Percentiles rank a stretch among this genome's conserved stretches.
Evolutionary conservation across 2,113 vertebrate genomes (phyloP).

Genomic region (Dasyornis broadbenti): DNA sequence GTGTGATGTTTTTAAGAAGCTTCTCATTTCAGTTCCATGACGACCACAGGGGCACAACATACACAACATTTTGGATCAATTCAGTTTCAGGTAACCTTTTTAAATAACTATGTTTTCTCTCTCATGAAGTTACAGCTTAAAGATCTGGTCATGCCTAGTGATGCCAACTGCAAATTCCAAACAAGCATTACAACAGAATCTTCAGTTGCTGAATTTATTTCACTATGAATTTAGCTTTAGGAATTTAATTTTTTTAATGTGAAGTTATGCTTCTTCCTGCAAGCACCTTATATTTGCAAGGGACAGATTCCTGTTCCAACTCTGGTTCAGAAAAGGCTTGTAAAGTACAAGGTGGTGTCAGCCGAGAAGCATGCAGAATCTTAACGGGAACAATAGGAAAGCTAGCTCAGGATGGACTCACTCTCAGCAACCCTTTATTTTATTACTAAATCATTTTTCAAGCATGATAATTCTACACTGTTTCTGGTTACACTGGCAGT

Average conservation of each 20-base stretch:
- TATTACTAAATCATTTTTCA: background rate
- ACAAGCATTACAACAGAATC: background rate
- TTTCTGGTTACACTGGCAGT: background rate
- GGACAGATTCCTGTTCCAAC: background rate
- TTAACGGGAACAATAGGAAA: background rate
- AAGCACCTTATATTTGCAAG: background rate
- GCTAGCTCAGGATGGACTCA: accelerated
- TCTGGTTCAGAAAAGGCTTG: background rate
- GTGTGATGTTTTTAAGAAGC: background rate
- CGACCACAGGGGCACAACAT: background rate
- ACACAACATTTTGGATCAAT: background rate
- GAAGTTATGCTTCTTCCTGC: background rate
- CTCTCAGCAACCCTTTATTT: background rate
- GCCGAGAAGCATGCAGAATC: background rate
- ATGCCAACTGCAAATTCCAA: background rate
- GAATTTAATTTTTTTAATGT: background rate
- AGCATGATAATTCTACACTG: background rate
- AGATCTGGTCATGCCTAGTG: background rate
- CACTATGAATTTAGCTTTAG: background rate
- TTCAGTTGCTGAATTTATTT: background rate
- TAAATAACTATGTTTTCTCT: background rate
- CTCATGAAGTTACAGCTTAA: background rate
- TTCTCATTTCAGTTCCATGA: background rate
- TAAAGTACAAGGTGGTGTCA: background rate
- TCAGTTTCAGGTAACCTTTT: background rate